Evolutionary conservation across 2,113 vertebrate genomes (phyloP).

Genomic region (Deroptyus accipitrinus): DNA sequence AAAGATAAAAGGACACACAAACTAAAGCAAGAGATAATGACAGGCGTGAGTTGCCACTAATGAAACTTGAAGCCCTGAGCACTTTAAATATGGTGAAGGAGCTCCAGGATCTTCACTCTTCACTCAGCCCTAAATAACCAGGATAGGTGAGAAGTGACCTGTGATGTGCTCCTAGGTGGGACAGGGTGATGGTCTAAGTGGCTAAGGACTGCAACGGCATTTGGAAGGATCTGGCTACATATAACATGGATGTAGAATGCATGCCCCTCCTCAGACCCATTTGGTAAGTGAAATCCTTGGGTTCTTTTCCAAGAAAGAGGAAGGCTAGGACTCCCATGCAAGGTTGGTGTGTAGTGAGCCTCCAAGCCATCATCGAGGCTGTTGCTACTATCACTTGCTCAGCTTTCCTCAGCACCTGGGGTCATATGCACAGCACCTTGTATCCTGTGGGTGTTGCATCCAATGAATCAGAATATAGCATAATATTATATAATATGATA

Average conservation of each 20-base stretch:
- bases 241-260: not conserved
- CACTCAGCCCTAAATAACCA: not conserved
- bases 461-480: not conserved
- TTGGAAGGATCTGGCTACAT: not conserved
- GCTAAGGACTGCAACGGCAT: not conserved
- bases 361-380: no score
- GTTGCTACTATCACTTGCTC: not conserved
- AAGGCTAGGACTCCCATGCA: not conserved
- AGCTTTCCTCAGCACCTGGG: not conserved
- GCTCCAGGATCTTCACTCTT: not conserved
- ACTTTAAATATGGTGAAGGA: not conserved
- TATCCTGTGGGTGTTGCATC: not conserved
- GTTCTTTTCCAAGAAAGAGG: not conserved
- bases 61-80: not conserved
- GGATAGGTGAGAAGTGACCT: not conserved
- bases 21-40: not conserved
- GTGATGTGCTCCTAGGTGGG: not conserved
- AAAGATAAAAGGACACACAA: not conserved
- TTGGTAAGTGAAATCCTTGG: not conserved
- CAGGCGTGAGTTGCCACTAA: not conserved
- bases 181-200: not conserved
- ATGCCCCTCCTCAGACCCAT: not conserved
- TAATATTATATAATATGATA: not conserved
- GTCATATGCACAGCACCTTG: fast-evolving
- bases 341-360: not conserved